Conservation (phyloP, 1,140 invertebrate species). For the Lepidurus apus region DNA sequence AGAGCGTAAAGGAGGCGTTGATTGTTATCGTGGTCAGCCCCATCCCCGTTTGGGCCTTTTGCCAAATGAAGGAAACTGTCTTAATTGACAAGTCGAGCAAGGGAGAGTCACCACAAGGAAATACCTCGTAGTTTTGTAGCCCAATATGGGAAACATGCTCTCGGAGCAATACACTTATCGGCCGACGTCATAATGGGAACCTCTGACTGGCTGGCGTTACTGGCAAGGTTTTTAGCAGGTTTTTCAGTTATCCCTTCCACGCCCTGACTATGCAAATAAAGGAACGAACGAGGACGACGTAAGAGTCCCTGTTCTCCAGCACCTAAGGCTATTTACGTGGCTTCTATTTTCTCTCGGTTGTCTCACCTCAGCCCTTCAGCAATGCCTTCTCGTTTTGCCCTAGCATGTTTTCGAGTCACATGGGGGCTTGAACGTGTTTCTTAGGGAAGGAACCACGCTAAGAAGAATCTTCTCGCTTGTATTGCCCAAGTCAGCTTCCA, state of each 20-base stretch:
- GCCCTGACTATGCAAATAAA: slow-evolving; percentile 7
- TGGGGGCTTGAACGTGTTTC: background rate
- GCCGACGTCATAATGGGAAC: background rate
- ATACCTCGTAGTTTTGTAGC: background rate
- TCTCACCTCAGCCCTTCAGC: slow-evolving; percentile 6
- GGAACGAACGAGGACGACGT: background rate
- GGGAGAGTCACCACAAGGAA: background rate
- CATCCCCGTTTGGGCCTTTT: too few relatives aligned
- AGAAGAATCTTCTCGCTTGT: background rate
- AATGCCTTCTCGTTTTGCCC: background rate
- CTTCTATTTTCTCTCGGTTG: slow-evolving; percentile 12
- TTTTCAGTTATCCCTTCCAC: background rate
- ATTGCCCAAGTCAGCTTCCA: background rate
- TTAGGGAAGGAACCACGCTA: background rate
- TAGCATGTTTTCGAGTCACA: background rate
- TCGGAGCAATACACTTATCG: background rate
- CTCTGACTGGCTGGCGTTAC: background rate
- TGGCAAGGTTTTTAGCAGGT: background rate
- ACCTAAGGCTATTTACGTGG: slow-evolving; percentile 17
- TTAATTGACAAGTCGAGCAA: too few relatives aligned
- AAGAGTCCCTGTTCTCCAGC: background rate
- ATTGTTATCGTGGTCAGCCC: too few relatives aligned
- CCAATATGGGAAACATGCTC: background rate
- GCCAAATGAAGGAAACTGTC: too few relatives aligned
- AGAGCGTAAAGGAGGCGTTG: too few relatives aligned